A percentile compares a stretch with the other conserved stretches of the same genome.
These are phyloP conservation scores for Trachythela sp. DNA, from an alignment of 64 coral and sea anemone genomes.

Conservation along the genomic window DNA sequence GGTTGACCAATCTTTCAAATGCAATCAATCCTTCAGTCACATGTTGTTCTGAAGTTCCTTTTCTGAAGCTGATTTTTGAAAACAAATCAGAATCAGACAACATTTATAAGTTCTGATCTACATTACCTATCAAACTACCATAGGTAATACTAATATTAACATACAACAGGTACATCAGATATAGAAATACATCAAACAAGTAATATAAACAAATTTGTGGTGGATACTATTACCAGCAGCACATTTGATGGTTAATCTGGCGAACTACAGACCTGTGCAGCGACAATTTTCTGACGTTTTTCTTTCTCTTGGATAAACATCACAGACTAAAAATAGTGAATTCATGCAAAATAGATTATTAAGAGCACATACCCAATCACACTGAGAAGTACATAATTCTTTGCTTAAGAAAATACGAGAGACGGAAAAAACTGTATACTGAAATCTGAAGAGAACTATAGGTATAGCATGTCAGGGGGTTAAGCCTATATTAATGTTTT, in stretches of 20 bases:
- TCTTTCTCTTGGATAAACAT: neutral
- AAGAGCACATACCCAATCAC: neutral
- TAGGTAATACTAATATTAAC: neutral
- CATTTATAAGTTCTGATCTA: too few species aligned
- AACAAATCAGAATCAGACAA: too few species aligned
- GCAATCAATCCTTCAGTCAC: too few species aligned
- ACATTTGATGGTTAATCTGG: neutral
- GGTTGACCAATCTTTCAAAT: too few species aligned
- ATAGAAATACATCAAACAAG: neutral
- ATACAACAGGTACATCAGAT: neutral
- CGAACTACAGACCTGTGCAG: constrained; percentile 3
- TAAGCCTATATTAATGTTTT: too few species aligned
- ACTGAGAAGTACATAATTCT: neutral
- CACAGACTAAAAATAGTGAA: neutral
- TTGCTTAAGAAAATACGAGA: too few species aligned
- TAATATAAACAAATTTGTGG: neutral
- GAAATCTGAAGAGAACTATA: too few species aligned
- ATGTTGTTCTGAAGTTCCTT: too few species aligned
- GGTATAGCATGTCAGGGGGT: too few species aligned
- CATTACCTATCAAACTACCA: too few species aligned
- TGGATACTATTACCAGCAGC: neutral
- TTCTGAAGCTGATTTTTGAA: too few species aligned
- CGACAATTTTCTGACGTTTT: neutral
- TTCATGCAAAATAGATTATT: neutral
- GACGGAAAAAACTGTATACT: too few species aligned